Percentiles rank a stretch among this genome's conserved stretches.
These are phyloP conservation scores for Seriola quinqueradiata DNA, from an alignment of 2,113 vertebrate species.

Conservation along the genomic window DNA sequence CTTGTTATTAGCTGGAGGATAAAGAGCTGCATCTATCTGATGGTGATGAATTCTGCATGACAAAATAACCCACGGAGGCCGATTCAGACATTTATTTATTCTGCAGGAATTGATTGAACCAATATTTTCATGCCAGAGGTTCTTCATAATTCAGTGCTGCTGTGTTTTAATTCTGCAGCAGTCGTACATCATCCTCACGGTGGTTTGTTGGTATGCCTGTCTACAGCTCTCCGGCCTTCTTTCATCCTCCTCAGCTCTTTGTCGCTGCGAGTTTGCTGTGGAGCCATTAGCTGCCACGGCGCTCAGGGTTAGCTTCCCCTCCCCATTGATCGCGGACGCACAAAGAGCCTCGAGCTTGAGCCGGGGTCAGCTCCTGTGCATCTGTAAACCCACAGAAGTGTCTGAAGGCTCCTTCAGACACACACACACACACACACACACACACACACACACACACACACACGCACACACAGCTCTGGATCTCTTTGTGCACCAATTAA, in stretches of 20 bases:
- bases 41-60: constrained; percentile 47
- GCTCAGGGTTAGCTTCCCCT: constrained; percentile 30
- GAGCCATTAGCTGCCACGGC: constrained; percentile 51
- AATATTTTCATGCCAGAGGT: constrained; percentile 34
- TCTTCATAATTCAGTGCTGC: constrained; percentile 45
- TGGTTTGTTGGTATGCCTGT: constrained; percentile 29
- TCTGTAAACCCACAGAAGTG: constrained; percentile 13
- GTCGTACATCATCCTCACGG: constrained; percentile 15
- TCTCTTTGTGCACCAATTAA: constrained; percentile 58
- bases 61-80: background rate
- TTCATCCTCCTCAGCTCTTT: constrained; percentile 38
- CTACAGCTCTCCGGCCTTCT: constrained; percentile 8
- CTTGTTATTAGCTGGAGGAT: constrained; percentile 26
- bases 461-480: constrained; percentile 19
- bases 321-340: constrained; percentile 42
- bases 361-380: constrained; percentile 3
- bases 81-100: constrained; percentile 48
- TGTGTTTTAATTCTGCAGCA: constrained; percentile 43
- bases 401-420: constrained; percentile 40
- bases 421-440: constrained; percentile 10
- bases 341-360: constrained; percentile 32
- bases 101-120: constrained; percentile 52
- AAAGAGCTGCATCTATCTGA: constrained; percentile 21
- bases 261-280: constrained; percentile 33
- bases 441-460: background rate